Evolutionary conservation across 2,797 vertebrate genomes (phyloP).

Genomic region (Alectoris magna): DNA sequence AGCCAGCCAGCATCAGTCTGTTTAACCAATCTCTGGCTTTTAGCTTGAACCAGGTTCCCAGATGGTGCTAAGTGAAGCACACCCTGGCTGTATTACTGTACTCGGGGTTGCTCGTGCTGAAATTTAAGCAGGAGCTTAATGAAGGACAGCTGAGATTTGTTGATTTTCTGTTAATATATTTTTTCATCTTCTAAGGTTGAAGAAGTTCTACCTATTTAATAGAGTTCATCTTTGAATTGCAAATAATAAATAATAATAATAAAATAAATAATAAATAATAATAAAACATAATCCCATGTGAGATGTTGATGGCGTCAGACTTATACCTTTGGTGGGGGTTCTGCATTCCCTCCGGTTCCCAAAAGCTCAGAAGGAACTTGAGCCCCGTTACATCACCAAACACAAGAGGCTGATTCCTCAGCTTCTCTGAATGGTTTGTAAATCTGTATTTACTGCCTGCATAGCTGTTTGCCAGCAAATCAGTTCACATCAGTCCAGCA

Average conservation of each 20-base stretch:
- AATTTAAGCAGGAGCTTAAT: neutral
- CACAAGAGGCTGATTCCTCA: neutral
- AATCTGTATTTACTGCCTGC: neutral
- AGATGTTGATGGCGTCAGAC: neutral
- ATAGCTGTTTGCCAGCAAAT: neutral
- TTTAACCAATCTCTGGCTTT: neutral
- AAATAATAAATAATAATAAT: neutral
- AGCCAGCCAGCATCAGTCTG: neutral
- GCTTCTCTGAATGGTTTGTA: neutral
- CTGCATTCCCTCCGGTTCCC: neutral
- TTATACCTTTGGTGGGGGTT: neutral
- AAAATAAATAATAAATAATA: no score
- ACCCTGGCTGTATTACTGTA: neutral
- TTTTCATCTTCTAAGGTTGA: neutral
- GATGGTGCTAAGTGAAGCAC: fast-evolving
- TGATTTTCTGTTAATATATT: neutral
- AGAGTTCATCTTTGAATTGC: neutral
- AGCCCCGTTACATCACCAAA: neutral
- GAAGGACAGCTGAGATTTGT: neutral
- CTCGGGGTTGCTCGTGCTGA: neutral
- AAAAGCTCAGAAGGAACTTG: neutral
- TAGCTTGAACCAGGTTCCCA: neutral
- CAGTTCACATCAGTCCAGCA: neutral
- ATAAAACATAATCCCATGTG: neutral
- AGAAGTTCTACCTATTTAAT: neutral